Evolutionary conservation across 2,113 vertebrate genomes (phyloP), one percentile per base, ranked within the genome.

Genomic region (Tenebrosternarchus preto): DNA sequence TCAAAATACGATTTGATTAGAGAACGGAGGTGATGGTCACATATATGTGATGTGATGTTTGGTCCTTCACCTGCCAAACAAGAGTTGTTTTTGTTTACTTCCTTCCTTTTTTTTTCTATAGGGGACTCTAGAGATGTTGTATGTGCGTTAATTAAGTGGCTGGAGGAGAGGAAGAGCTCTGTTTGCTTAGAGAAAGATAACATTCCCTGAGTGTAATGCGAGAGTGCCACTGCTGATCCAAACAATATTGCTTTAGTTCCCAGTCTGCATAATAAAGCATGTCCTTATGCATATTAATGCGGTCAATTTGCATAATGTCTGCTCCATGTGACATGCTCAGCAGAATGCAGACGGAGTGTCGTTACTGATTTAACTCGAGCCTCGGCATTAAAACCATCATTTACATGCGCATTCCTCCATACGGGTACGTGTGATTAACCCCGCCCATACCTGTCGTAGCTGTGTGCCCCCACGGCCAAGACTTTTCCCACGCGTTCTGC

Each of bases 201-300:
- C 77, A 82, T 86, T 89, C 70, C 77, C 68, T 81, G 82, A 87
- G 82, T 84, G 83, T 86, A 86, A 86, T 84, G 12, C 15, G 53
- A 86, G 89, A 84, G 87, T 84, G 70, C 80, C 74, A 78, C 87
- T 86, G 85, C 86, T 80, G 86, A 88, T 82, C 78, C 77, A n/a
- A 39, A 82, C 85, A 83, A 90, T 90, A 90, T 90, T 88, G 88
- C 85, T 88, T 82, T 88, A 83, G 88, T 63, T 64, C 83, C 86
- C 87, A 85, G 88, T 50, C 88, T 88, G 87, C 87, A 91, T 92
- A 90, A 89, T 88, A 89, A 89, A 90, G 80, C 83, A 76, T 50
- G 76, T 81, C 92, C 88, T 89, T 94, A 93, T 94, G 92, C 90
- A 88, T 93, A 94, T 95, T 94, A 94, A 93, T 92, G 92, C 89